These are phyloP conservation scores for Melanaphis sacchari DNA, from an alignment of 1,140 invertebrate genomes.

Conservation along the genomic window DNA sequence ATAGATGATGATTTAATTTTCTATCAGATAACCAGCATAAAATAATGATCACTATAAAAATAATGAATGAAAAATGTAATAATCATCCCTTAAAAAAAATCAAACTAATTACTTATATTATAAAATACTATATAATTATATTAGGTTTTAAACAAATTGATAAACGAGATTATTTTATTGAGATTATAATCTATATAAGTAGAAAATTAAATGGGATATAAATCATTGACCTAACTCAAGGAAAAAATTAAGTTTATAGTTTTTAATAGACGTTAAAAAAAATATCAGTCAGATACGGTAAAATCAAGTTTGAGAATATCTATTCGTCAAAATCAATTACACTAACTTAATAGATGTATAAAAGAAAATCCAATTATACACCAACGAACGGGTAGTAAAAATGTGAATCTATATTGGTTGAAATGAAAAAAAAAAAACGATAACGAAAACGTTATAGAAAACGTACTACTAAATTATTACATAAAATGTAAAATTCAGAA, in stretches of 20 bases:
- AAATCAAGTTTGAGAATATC: background rate
- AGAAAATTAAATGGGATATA: background rate
- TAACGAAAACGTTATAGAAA: background rate
- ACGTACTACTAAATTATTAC: background rate
- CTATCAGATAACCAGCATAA: background rate
- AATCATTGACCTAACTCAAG: background rate
- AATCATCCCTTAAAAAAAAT: background rate
- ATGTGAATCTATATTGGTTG: background rate
- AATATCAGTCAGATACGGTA: background rate
- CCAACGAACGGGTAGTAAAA: background rate
- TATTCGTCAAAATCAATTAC: background rate
- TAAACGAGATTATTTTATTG: background rate
- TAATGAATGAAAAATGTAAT: background rate
- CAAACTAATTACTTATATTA: background rate
- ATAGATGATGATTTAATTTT: background rate
- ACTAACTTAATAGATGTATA: background rate
- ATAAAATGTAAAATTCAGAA: background rate
- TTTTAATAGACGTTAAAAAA: background rate
- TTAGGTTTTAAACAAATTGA: background rate
- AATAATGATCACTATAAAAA: background rate
- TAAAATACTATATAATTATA: background rate
- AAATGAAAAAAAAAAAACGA: background rate
- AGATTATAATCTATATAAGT: background rate
- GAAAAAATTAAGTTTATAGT: background rate
- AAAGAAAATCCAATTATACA: background rate